Evolutionary conservation across 2,113 vertebrate genomes (phyloP), one percentile per base, ranked within the genome.

Genomic region (Ochotona princeps): DNA sequence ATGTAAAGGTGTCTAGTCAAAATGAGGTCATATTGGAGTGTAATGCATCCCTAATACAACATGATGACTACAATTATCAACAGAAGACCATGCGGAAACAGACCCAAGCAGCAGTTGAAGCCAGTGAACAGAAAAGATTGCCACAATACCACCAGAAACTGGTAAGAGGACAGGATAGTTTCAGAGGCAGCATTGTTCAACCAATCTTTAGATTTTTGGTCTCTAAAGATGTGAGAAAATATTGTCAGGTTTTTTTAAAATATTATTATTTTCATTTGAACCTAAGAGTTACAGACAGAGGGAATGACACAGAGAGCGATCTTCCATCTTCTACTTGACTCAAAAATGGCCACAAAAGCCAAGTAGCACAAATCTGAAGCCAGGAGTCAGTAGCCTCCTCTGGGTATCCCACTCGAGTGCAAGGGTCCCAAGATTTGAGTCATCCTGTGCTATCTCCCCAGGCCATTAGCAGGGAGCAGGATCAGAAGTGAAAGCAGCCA

Each of bases 51-150:
- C 23, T 49, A 78, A 32, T 57, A 14, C 28, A 76, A 15, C 32
- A 69, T 57, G 30, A 84, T 14, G 15, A 30, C 7, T 78, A 32
- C 83, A 23, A 15, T 88, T 82, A 30, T 35, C 61, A 88, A 23
- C 60, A 83, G 47, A 89, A 25, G 79, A 7, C n/a, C 35, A 49
- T 20, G 6, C 32, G 32, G 74, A 92, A 15, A 57, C 28, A 74
- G 61, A 63, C 49, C 89, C n/a, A 80, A 30, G 74, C 47, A 75
- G 54, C n/a, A 86, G 61, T 87, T 79, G 73, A n/a, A 35, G 76
- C 69, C 38, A 81, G 73, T 30, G 57, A 79, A 89, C 66, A 35
- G 10, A 35, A 66, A 82, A 87, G 35, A 28, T 54, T 87, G n/a
- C 44, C 72, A 12, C 26, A 1, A 7, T 32, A 32, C 15, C 51